Evolutionary conservation across 2,113 vertebrate species (phyloP).

Genomic region (Channa maculata): DNA sequence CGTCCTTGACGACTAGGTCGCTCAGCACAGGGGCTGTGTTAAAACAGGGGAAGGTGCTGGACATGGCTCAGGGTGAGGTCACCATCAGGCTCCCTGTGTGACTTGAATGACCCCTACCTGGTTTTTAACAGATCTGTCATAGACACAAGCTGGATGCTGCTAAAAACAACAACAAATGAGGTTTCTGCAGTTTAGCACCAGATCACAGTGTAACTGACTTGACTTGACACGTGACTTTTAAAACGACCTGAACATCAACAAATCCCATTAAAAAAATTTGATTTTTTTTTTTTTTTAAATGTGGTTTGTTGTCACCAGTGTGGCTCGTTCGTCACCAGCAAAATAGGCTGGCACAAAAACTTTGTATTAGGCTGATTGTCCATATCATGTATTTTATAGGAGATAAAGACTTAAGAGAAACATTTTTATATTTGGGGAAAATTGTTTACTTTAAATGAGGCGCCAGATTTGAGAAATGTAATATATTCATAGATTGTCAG

Average conservation of each 20-base stretch:
- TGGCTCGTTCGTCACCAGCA: too few species aligned
- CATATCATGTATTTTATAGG: too few species aligned
- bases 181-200: too few species aligned
- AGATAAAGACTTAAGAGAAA: not conserved
- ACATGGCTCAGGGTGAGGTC: constrained; percentile 77
- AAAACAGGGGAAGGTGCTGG: constrained; percentile 68
- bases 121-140: not conserved
- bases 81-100: not conserved
- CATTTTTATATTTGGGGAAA: too few species aligned
- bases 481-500: too few species aligned
- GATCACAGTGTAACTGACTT: not conserved
- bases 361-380: too few species aligned
- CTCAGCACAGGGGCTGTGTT: constrained; percentile 40
- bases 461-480: not conserved
- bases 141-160: too few species aligned
- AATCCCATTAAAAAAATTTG: not conserved
- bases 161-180: too few species aligned
- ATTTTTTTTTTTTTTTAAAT: not conserved
- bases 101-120: not conserved
- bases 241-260: not conserved
- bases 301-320: too few species aligned
- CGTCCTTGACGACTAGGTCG: constrained; percentile 53
- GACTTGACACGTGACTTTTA: too few species aligned
- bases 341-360: too few species aligned
- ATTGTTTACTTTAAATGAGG: too few species aligned